Evolutionary conservation across 1,140 invertebrate genomes (phyloP), one percentile per base, ranked within the genome.

Genomic region (Drosophila dunni): DNA sequence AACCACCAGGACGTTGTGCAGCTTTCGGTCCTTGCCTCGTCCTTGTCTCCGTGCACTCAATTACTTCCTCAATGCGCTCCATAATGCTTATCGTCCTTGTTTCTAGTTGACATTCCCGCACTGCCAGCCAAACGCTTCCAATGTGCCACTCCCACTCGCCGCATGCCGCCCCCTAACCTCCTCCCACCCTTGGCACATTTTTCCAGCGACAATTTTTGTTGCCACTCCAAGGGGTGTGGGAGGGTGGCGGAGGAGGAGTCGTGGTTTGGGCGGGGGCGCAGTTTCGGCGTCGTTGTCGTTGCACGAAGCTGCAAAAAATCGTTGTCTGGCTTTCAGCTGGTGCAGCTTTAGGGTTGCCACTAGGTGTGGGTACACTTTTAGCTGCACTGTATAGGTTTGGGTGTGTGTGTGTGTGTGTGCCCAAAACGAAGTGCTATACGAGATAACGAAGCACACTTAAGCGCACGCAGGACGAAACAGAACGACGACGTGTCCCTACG

Each of bases 1-100:
- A 50, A 34, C 50, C 51, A 64, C 62, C 57, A 70, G 54, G 53
- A 45, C 54, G 46, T 50, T 7, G 10, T 36, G 51, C 50, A 66
- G 11, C 29, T 40, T 64, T 13, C 46, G 13, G 44, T 48, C 46
- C 33, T 33, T 36, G 51, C 81, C 24, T 29, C 6, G 73, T 80
- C 79, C 74, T 73, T 88, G 83, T 88, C 84, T 54, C 80, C 84
- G 75, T 88, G 84, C 84, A 88, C 84, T 88, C 84, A 88, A 88
- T 88, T 88, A 88, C 84, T 88, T 89, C 84, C 84, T 88, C 84
- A 88, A 88, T 88, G 84, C 84, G 84, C 84, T 88, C 84, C 84
- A 88, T 89, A 88, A 88, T 88, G 84, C 84, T 88, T 88, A 88
- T 88, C 84, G 84, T 88, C 84, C 84, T 88, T 89, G 84, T 88